Base-by-base conservation (phyloP, 2,797 vertebrate species). In the Gymnodraco acuticeps region DNA sequence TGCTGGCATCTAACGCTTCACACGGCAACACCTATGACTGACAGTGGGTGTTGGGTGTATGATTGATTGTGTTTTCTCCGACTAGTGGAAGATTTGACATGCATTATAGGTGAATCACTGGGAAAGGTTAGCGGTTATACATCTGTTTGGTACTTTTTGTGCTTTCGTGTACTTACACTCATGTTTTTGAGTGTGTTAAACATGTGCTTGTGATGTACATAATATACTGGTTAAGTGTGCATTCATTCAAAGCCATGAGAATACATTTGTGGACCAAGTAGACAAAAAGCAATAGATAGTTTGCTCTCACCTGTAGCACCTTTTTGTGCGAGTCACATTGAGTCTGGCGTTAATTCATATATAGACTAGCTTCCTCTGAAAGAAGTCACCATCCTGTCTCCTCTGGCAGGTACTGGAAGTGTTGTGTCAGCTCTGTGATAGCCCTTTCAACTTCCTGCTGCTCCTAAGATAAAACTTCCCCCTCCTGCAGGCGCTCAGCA, bases 351-450 rank as follows among this genome's bases (percentile, higher is more conserved):
- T 53, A 63, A 73, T 60, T 85, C 54, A 77, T 68, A 70, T 64
- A 15, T 65, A 67, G 66, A 48, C 60, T 17, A 46, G 68, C 74
- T 84, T 88, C 83, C 80, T 79, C 77, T 70, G 27, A 81, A 74
- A 56, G 59, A 64, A 81, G 90, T 82, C 88, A 80, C 85, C 87
- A 83, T 89, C 77, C 82, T 80, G 87, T 84, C 81, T 87, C 73
- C 77, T 71, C 61, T 54, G 60, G 73, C 82, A 86, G 86, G 82
- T 86, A 42, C 65, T 86, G 87, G 88, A 90, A 90, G 83, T 87
- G 86, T 77, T 12, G 72, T 73, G 88, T 88, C 91, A 90, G 80
- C 87, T 69, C 78, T 73, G 45, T 48, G 65, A 84, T 78, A 69
- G 68, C 79, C 78, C 58, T 58, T 33, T 81, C 54, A 69, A 86